These are phyloP conservation scores for Nesidiocoris tenuis DNA, from an alignment of 2,888 invertebrate genomes.

Conservation along the genomic window DNA sequence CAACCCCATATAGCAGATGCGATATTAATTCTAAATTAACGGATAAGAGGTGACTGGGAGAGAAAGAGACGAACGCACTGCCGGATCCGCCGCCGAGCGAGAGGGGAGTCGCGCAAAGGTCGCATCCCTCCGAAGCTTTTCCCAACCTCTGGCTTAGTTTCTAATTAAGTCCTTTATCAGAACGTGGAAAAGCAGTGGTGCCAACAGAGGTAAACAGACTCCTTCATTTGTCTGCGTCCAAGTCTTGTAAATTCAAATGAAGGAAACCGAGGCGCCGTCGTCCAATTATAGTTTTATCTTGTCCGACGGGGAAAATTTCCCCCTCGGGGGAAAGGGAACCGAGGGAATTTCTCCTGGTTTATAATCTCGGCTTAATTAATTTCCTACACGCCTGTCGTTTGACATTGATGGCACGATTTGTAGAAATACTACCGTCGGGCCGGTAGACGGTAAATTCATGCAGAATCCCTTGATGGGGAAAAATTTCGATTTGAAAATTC, in stretches of 20 bases:
- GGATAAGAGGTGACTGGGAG: constrained; percentile 44
- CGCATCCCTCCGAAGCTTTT: not conserved
- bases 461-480: no score
- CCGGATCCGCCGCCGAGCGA: no score
- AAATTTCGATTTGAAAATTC: no score
- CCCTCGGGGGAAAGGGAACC: not conserved
- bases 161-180: constrained; percentile 45
- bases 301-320: not conserved
- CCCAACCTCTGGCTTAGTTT: constrained; percentile 29
- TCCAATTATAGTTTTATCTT: constrained; percentile 37
- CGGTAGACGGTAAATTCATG: no score
- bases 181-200: not conserved
- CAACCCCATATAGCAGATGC: constrained; percentile 59
- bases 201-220: constrained; percentile 29
- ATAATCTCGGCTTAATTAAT: not conserved
- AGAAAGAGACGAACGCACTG: not conserved
- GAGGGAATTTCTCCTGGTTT: not conserved
- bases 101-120: not conserved
- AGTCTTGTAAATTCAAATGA: constrained; percentile 26
- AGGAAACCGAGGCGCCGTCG: constrained; percentile 42
- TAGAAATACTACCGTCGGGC: no score
- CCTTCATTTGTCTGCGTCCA: constrained; percentile 20
- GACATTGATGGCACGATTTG: no score
- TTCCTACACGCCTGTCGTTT: not conserved
- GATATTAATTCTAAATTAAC: constrained; percentile 59